Evolutionary conservation across 2,113 vertebrate species (phyloP).

Genomic region (Erpornis zantholeuca): DNA sequence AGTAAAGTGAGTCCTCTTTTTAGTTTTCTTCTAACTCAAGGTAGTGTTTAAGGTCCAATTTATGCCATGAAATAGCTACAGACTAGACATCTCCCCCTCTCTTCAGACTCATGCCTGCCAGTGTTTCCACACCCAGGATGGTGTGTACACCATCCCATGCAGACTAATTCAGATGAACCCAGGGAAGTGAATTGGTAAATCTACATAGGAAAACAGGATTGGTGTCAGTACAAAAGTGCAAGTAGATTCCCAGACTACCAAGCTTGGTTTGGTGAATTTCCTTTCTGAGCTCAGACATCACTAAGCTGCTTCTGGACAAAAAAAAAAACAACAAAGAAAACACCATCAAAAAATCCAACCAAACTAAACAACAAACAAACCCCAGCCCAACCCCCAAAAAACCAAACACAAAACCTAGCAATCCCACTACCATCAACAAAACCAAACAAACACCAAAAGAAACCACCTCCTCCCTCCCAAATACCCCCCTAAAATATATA

Average conservation of each 20-base stretch:
- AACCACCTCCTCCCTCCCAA: fast-evolving
- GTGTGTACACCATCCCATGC: neutral
- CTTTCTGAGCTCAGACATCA: neutral
- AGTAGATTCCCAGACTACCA: neutral
- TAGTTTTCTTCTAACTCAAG: neutral
- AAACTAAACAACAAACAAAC: neutral
- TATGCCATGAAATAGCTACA: neutral
- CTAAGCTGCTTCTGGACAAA: neutral
- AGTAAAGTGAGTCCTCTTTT: neutral
- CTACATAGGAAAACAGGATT: neutral
- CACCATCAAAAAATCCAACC: neutral
- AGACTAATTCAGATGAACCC: neutral
- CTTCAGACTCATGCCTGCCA: fast-evolving
- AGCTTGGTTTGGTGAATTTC: neutral
- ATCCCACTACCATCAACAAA: neutral
- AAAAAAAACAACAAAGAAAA: neutral
- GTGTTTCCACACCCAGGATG: fast-evolving
- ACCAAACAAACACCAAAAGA: neutral
- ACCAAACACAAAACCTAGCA: neutral
- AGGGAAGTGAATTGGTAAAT: neutral
- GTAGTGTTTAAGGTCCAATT: neutral
- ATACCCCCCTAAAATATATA: neutral
- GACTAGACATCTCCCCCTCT: neutral
- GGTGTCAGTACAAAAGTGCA: neutral
- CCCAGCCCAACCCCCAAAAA: neutral